These are phyloP conservation scores for Xenopus laevis DNA, from an alignment of 2,113 vertebrate genomes.

Conservation along the genomic window DNA sequence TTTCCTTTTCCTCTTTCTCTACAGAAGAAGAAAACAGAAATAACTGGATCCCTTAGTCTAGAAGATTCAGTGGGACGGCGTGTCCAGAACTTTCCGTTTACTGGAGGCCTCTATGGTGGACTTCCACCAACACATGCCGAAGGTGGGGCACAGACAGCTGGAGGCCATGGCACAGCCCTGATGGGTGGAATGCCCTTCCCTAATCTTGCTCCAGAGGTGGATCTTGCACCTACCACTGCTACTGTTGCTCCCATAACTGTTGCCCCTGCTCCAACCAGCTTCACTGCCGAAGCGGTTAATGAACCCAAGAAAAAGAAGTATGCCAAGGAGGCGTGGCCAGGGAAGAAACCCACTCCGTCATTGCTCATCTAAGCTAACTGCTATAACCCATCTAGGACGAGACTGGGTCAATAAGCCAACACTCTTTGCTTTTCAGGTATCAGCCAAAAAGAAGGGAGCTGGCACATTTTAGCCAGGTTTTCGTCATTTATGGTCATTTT, in stretches of 20 bases:
- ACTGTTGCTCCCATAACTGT: constrained; percentile 85
- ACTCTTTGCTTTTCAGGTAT: neutral
- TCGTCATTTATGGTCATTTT: neutral
- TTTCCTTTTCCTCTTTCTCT: neutral
- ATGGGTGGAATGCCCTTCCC: constrained; percentile 94
- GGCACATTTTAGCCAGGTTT: neutral
- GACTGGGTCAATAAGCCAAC: neutral
- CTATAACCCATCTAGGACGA: neutral
- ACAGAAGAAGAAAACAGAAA: constrained; percentile 86
- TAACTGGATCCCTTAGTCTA: constrained; percentile 71
- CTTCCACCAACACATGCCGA: constrained; percentile 88
- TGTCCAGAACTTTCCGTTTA: constrained; percentile 79
- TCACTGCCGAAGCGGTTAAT: constrained; percentile 84
- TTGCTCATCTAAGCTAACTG: constrained; percentile 77
- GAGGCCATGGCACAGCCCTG: constrained; percentile 80
- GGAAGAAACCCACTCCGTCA: constrained; percentile 96
- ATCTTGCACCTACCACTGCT: constrained; percentile 85
- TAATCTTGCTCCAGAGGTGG: constrained; percentile 94
- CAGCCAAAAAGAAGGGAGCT: neutral
- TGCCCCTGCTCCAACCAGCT: constrained; percentile 76
- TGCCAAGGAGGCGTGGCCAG: constrained; percentile 97
- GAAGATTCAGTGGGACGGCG: constrained; percentile 79
- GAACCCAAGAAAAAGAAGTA: constrained; percentile 99
- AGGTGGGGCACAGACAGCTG: constrained; percentile 68
- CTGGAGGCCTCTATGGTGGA: constrained; percentile 85